These are phyloP conservation scores for Oncorhynchus nerka DNA, from an alignment of 2,113 vertebrate genomes.

Conservation along the genomic window DNA sequence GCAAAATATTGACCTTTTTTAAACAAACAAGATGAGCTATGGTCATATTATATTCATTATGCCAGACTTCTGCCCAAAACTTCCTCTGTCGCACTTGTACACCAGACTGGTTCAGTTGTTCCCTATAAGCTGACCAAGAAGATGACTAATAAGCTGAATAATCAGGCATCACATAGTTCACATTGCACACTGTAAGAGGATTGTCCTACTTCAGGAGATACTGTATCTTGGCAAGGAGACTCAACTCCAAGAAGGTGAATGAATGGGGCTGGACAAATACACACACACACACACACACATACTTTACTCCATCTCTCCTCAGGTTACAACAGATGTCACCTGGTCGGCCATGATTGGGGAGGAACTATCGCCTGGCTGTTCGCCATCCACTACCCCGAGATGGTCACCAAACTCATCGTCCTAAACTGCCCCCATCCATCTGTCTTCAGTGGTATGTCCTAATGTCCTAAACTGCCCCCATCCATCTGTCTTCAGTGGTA, in stretches of 20 bases:
- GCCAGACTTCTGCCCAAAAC: slow-evolving; percentile 6
- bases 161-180: no score
- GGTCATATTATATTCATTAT: slow-evolving; percentile 15
- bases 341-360: slow-evolving; percentile 97
- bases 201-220: no score
- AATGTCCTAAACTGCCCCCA: no score
- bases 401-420: slow-evolving; percentile 93
- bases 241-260: background rate
- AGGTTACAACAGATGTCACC: slow-evolving; percentile 96
- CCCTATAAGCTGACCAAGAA: no score
- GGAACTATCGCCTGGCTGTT: slow-evolving; percentile 95
- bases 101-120: background rate
- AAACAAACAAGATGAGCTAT: background rate
- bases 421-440: slow-evolving; percentile 95
- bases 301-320: slow-evolving; percentile 33
- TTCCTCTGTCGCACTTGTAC: background rate
- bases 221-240: background rate
- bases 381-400: slow-evolving; percentile 94
- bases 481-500: no score
- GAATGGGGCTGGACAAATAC: background rate
- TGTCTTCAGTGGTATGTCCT: slow-evolving; percentile 65
- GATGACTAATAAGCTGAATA: no score
- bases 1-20: background rate
- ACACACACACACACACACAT: no score
- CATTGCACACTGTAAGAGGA: no score